phyloP scores from a whole-genome alignment of 1,140 invertebrate species.

The Acromyrmex charruanus region DNA sequence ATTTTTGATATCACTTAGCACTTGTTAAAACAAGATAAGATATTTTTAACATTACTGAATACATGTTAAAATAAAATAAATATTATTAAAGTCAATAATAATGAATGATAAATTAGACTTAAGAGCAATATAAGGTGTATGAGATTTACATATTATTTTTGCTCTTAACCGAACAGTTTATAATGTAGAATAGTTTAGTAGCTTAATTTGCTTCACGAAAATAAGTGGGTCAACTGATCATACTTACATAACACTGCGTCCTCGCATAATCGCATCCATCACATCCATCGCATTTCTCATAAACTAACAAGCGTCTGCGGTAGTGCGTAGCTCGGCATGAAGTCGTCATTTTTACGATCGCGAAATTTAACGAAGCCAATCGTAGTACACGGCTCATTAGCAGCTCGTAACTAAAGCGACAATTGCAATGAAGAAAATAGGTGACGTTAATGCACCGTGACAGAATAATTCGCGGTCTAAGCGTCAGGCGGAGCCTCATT shows the following conservation, averaged over 20 bases:
- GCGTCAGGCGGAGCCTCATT: slow-evolving; percentile 75
- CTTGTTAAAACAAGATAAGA: neutral
- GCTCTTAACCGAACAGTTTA: neutral
- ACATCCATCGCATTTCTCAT: slow-evolving; percentile 25
- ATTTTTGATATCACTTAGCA: neutral
- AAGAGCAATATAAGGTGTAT: neutral
- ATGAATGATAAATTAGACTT: neutral
- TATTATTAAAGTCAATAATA: slow-evolving; percentile 7
- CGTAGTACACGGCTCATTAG: slow-evolving; percentile 72
- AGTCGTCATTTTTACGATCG: slow-evolving; percentile 76
- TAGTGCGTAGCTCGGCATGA: slow-evolving; percentile 52
- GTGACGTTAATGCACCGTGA: slow-evolving; percentile 82
- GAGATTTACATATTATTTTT: neutral
- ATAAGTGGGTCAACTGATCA: slow-evolving; percentile 38
- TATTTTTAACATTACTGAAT: neutral
- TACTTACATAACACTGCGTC: slow-evolving; percentile 11
- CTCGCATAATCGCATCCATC: slow-evolving; percentile 31
- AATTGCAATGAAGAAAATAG: slow-evolving; percentile 67
- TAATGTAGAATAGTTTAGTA: neutral
- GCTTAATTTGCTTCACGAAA: slow-evolving; percentile 5
- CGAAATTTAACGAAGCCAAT: slow-evolving; percentile 70
- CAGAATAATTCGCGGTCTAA: slow-evolving; percentile 83
- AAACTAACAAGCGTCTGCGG: neutral
- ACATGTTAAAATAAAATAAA: neutral
- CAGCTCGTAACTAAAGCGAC: slow-evolving; percentile 71